phyloP scores from a whole-genome alignment of 2,888 invertebrate genomes.

The Dorcus parallelipipedus region DNA sequence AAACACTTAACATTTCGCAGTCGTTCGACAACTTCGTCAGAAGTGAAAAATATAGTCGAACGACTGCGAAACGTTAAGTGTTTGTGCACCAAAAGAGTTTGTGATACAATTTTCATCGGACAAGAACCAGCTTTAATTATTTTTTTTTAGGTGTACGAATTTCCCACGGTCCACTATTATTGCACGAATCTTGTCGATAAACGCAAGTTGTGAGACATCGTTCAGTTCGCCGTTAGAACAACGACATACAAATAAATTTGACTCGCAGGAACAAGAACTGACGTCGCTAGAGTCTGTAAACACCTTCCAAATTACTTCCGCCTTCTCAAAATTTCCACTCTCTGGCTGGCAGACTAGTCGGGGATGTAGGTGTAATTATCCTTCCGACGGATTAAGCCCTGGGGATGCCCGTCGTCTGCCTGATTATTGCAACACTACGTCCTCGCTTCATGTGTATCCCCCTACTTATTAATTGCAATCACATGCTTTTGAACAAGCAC shows the following conservation, averaged over 20 bases:
- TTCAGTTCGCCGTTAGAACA: too few species aligned
- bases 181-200: too few species aligned
- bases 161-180: too few species aligned
- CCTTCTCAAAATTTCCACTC: conserved; percentile 5
- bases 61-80: too few species aligned
- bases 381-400: conserved; percentile 6
- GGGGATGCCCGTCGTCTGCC: conserved; percentile 3
- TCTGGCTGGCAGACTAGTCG: neutral
- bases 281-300: conserved; percentile 4
- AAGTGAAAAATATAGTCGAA: too few species aligned
- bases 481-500: neutral
- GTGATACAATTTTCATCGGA: too few species aligned
- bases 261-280: neutral
- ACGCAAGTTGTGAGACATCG: too few species aligned
- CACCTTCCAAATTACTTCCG: conserved; percentile 9
- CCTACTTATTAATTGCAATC: neutral
- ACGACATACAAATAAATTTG: neutral
- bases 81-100: too few species aligned
- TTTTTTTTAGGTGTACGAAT: too few species aligned
- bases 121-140: too few species aligned
- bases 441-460: neutral
- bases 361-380: conserved; percentile 4
- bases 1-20: too few species aligned
- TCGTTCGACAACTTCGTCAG: too few species aligned
- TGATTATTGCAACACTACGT: neutral